A percentile compares a stretch with the other conserved stretches of the same genome.
phyloP scores from a whole-genome alignment of 2,797 vertebrate species.

The Lepilemur ruficaudatus region DNA sequence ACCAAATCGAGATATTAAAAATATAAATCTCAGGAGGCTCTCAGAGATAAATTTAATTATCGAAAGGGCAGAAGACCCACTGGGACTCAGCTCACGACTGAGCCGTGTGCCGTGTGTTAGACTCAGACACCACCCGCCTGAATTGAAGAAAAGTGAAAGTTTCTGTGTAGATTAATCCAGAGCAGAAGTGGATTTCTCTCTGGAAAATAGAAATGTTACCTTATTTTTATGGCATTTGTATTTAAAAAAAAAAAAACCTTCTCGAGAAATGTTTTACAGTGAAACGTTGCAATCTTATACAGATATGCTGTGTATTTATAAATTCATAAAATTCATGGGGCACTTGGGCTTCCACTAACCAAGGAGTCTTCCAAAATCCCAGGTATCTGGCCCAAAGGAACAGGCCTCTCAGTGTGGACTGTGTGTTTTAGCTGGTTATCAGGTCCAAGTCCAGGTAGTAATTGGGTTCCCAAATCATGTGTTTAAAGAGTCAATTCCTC shows the following conservation, averaged over 20 bases:
- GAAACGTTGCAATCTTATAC: background rate
- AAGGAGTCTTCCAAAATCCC: background rate
- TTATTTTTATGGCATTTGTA: background rate
- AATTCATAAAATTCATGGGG: background rate
- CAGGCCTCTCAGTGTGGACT: fast-evolving
- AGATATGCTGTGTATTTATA: background rate
- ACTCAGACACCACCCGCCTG: background rate
- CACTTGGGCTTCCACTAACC: background rate
- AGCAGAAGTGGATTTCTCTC: background rate
- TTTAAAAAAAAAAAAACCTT: background rate
- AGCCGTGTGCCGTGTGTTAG: background rate
- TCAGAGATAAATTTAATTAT: slow-evolving; percentile 81
- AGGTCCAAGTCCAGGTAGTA: background rate
- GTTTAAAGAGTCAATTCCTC: background rate
- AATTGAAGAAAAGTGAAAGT: background rate
- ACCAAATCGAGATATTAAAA: slow-evolving; percentile 75
- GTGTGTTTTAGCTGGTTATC: background rate
- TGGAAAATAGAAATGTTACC: background rate
- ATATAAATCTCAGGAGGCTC: slow-evolving; percentile 74
- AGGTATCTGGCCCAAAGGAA: too few relatives aligned
- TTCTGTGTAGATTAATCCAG: background rate
- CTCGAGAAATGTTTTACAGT: background rate
- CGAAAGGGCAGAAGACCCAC: slow-evolving; percentile 62
- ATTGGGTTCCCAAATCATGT: background rate
- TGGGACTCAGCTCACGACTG: slow-evolving; percentile 37